Percentiles rank a stretch among this genome's conserved stretches.
phyloP scores from a whole-genome alignment of 2,113 vertebrate genomes.

The Sinocyclocheilus grahami region DNA sequence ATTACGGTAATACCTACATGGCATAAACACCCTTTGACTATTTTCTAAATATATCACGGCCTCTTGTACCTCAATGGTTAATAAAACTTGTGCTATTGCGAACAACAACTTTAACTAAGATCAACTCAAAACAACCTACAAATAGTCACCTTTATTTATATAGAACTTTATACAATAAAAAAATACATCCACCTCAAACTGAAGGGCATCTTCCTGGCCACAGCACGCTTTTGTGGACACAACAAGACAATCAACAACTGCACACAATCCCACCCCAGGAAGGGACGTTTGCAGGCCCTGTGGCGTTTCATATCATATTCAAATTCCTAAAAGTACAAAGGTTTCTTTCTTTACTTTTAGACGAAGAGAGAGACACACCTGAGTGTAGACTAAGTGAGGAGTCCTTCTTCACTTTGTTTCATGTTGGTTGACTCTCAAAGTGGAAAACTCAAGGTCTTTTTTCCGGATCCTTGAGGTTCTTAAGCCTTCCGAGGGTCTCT shows the following conservation, averaged over 20 bases:
- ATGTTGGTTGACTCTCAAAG: slow-evolving; percentile 14
- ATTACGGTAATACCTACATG: not conserved
- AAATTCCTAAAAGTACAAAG: slow-evolving; percentile 48
- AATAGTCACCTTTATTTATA: not conserved
- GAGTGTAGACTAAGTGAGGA: slow-evolving; percentile 26
- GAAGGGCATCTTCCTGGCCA: not conserved
- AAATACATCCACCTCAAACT: not conserved
- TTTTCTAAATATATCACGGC: not conserved
- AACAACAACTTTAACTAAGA: not conserved
- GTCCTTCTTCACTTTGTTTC: slow-evolving; percentile 4
- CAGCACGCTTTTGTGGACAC: not conserved
- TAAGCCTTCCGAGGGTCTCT: slow-evolving; percentile 43
- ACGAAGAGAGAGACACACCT: slow-evolving; percentile 46
- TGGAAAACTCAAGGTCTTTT: slow-evolving; percentile 54
- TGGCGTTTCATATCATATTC: slow-evolving; percentile 55
- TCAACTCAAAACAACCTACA: not conserved
- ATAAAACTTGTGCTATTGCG: not conserved
- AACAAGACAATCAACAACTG: slow-evolving; percentile 58
- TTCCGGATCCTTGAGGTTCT: slow-evolving; percentile 41
- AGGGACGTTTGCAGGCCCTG: slow-evolving; percentile 36
- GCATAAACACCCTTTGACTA: not conserved
- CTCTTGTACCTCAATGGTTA: not conserved
- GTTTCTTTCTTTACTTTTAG: slow-evolving; percentile 45
- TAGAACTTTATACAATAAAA: not conserved
- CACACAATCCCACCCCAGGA: slow-evolving; percentile 43